These are phyloP conservation scores for Hirtodrosophila confusa DNA, from an alignment of 2,888 invertebrate genomes.

Conservation along the genomic window DNA sequence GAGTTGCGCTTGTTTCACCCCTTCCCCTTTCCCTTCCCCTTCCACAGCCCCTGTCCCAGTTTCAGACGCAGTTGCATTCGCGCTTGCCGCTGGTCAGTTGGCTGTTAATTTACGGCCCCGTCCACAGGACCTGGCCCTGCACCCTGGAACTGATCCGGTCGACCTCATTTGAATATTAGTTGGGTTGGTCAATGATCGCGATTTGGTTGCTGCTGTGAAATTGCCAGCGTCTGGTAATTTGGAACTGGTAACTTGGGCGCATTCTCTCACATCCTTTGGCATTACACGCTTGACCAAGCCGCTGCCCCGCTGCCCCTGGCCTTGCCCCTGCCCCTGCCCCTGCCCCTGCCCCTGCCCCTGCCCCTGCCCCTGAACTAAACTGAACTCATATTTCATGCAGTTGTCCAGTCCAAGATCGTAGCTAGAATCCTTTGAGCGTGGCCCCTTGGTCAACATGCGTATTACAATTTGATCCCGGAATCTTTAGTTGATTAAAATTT, in stretches of 20 bases:
- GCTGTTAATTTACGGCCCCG: slow-evolving; percentile 50
- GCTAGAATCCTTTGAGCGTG: slow-evolving; percentile 1
- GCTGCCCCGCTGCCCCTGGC: slow-evolving; percentile 17
- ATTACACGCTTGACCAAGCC: slow-evolving; percentile 79
- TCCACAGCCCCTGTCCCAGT: background rate
- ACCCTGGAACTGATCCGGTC: slow-evolving; percentile 64
- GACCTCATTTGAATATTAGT: slow-evolving; percentile 80
- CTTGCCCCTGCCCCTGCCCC: background rate
- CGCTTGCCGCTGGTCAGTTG: slow-evolving; percentile 46
- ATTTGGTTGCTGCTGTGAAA: slow-evolving; percentile 60
- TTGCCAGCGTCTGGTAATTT: slow-evolving; percentile 25
- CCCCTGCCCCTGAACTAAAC: slow-evolving; percentile 10
- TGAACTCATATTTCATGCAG: slow-evolving; percentile 64
- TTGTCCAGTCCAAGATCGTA: slow-evolving; percentile 32
- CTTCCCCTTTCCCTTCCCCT: slow-evolving; percentile 9
- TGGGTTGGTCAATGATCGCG: slow-evolving; percentile 70
- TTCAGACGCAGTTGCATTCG: slow-evolving; percentile 37
- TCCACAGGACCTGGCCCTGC: slow-evolving; percentile 14
- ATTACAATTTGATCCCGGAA: slow-evolving; percentile 68
- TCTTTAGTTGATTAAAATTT: slow-evolving; percentile 61
- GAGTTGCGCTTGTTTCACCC: slow-evolving; percentile 55
- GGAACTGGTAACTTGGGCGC: slow-evolving; percentile 20
- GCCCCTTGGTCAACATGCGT: slow-evolving; percentile 56
- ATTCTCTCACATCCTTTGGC: slow-evolving; percentile 77
- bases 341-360: slow-evolving; percentile 2